Evolutionary conservation across 2,113 vertebrate genomes (phyloP), one percentile per base, ranked within the genome.

Genomic region (Pterocles burchelli): DNA sequence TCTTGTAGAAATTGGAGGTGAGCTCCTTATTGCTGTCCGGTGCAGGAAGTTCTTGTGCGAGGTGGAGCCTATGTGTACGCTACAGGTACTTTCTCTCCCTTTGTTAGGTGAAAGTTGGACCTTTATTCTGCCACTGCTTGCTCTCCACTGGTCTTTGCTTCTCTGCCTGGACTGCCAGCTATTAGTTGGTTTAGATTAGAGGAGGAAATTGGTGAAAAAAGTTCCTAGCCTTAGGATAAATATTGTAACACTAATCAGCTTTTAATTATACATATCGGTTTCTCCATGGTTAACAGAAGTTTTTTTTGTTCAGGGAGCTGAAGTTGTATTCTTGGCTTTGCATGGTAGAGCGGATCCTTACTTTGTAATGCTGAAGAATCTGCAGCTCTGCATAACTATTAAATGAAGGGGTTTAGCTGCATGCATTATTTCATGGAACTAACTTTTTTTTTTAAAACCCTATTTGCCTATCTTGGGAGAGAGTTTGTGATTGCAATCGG

Each of bases 1-100:
- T 1, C 36, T 70, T 2, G 2, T 36, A 26, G 43, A 58, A 55
- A 34, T 21, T 9, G 4, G 38, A 90, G 76, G 41, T 73, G 62
- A 77, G 38, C 31, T 89, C 45, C 20, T 48, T 58, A 9, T 28
- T 78, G 38, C 51, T 87, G 38, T 71, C 33, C 55, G 36, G 31
- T 18, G 31, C 41, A 51, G 82, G 78, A 93, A n/a, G 11, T 72
- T 81, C 36, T 85, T n/a, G 13, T 76, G 68, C 0, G 0, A 88
- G 72, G 49, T 22, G 7, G n/a, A 57, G 36, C 25, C 18, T 71
- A 1, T 0, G 0, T 38, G 52, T 16, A 33, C 0, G 0, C 14
- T 54, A 13, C 38, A 70, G 33, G 19, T 81, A 16, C 45, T 31
- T 77, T 24, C 8, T 75, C 26, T 71, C 21, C 31, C 17, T 61